These are phyloP conservation scores for Brachionus sp. DNA, from an alignment of 1,140 invertebrate species.

Conservation along the genomic window DNA sequence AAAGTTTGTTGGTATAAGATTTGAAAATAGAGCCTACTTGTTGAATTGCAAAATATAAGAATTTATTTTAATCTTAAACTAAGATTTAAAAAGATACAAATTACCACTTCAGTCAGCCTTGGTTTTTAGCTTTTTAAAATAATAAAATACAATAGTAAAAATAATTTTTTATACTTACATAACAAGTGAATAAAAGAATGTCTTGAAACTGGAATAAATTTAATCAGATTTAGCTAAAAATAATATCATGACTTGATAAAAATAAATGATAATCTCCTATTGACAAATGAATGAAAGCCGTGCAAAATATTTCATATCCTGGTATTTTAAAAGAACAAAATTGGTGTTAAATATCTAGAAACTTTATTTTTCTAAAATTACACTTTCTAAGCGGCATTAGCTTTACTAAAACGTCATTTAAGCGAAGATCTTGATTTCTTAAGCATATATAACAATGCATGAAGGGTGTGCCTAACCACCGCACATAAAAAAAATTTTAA, in stretches of 20 bases:
- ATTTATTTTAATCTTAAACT: neutral
- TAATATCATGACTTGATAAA: neutral
- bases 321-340: conserved; percentile 10
- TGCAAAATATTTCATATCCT: neutral
- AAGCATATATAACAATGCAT: neutral
- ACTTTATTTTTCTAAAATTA: neutral
- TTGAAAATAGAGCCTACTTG: neutral
- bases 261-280: neutral
- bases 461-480: too few species aligned
- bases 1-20: neutral
- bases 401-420: neutral
- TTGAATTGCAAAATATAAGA: neutral
- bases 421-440: neutral
- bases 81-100: neutral
- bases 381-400: neutral
- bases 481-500: too few species aligned
- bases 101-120: neutral
- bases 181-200: neutral
- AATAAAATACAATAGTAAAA: neutral
- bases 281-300: conserved; percentile 6
- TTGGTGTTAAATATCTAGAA: conserved; percentile 28
- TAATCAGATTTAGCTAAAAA: conserved; percentile 28
- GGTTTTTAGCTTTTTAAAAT: neutral
- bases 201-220: conserved; percentile 7
- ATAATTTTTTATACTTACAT: neutral